A percentile compares a stretch with the other conserved stretches of the same genome.
These are phyloP conservation scores for Erannis defoliaria DNA, from an alignment of 2,888 invertebrate genomes.

Conservation along the genomic window DNA sequence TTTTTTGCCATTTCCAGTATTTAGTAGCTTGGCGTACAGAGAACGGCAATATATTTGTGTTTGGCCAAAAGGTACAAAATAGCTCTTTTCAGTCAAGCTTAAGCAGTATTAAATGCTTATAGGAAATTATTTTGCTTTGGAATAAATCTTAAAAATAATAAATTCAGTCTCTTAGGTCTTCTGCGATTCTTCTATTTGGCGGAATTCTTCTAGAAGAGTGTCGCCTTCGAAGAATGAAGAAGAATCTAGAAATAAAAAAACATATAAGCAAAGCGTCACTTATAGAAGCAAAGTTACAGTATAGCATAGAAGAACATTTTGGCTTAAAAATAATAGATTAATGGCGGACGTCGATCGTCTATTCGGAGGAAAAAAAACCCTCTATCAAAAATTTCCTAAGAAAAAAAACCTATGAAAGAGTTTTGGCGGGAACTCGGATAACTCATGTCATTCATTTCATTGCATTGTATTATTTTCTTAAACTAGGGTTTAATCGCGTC, in stretches of 20 bases:
- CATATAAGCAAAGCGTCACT: not conserved
- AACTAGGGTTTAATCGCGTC: too few species aligned
- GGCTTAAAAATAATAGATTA: too few species aligned
- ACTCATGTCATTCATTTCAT: too few species aligned
- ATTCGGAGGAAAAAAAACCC: too few species aligned
- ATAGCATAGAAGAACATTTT: too few species aligned
- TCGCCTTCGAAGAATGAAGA: conserved; percentile 74
- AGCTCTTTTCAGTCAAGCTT: conserved; percentile 41
- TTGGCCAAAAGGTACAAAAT: conserved; percentile 28
- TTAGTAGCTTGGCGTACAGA: too few species aligned
- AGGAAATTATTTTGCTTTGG: conserved; percentile 22
- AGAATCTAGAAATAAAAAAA: conserved; percentile 61
- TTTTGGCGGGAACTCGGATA: too few species aligned
- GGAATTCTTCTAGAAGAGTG: conserved; percentile 73
- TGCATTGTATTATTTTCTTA: too few species aligned
- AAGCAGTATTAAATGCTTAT: conserved; percentile 40
- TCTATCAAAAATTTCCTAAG: too few species aligned
- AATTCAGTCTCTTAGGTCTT: conserved; percentile 54
- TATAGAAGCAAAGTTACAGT: not conserved
- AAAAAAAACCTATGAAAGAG: too few species aligned
- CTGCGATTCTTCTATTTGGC: conserved; percentile 64
- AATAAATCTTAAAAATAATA: conserved; percentile 25
- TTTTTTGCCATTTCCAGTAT: too few species aligned
- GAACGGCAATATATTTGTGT: not conserved
- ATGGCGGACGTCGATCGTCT: too few species aligned